Evolutionary conservation across 2,113 vertebrate species (phyloP), one percentile per base, ranked within the genome.

Genomic region (Galeopterus variegatus): DNA sequence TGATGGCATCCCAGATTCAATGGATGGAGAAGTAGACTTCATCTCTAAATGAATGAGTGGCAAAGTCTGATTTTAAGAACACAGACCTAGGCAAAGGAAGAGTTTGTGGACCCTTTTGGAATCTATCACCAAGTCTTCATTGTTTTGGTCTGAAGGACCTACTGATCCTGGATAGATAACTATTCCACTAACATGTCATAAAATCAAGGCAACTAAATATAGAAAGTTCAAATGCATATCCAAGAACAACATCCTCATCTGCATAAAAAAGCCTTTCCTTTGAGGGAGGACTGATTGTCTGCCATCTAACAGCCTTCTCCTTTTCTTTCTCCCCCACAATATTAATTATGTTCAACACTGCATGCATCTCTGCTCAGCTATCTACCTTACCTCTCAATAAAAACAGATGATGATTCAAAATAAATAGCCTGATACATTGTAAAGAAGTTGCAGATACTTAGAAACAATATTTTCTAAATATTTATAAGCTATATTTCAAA

Each of bases 401-500:
- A 97, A 97, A 95, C 95, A 94, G 90, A 92, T 1, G 17, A 33
- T 86, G 50, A 41, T 96, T 98, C 6, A 80, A 96, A 98, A 90
- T 58, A 96, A 97, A 96, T 10, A 96, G 76, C 3, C 24, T 26
- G 77, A 88, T n/a, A 76, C 17, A 88, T 45, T 3, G 52, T 88
- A 76, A 97, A 98, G 95, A 72, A 97, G 79, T 60, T 52, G 45
- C 0, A 69, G 97, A 94, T 88, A 85, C 77, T 96, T 97, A 18
- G 10, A 97, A 98, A 98, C 50, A 58, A 80, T 90, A 82, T 95
- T 97, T 98, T 93, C 80, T 87, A 96, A 98, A 98, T 97, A 98
- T 95, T 98, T 98, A 50, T 97, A 98, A 98, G 96, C 97, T 97
- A 90, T 97, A 95, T 90, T 98, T 98, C 95, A 96, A 98, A 97